A percentile compares a stretch with the other conserved stretches of the same genome.
Evolutionary conservation across 1,140 invertebrate genomes (phyloP).

Genomic region (Hyles euphorbiae): DNA sequence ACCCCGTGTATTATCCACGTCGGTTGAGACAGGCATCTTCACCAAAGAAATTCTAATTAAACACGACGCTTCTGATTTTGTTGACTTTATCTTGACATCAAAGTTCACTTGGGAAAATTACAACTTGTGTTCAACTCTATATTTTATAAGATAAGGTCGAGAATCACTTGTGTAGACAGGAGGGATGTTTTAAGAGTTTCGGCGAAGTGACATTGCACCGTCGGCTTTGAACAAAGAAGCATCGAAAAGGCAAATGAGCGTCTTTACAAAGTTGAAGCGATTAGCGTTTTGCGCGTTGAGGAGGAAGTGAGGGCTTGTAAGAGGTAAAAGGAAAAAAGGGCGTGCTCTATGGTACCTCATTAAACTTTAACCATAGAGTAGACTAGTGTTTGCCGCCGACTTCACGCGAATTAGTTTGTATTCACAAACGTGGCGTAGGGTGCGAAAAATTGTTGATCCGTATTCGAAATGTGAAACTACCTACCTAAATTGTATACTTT

Average conservation of each 20-base stretch:
- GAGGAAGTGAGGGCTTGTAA: slow-evolving; percentile 28
- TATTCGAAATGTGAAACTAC: no score
- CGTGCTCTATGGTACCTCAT: no score
- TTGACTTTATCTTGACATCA: slow-evolving; percentile 24
- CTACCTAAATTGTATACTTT: no score
- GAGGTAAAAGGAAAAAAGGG: not conserved
- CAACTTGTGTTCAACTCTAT: slow-evolving; percentile 9
- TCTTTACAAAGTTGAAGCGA: slow-evolving; percentile 57
- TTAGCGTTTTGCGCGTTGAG: slow-evolving; percentile 54
- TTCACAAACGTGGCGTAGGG: not conserved
- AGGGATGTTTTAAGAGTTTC: slow-evolving; percentile 47
- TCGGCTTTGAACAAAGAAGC: slow-evolving; percentile 50
- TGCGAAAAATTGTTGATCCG: no score
- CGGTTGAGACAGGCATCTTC: slow-evolving; percentile 45
- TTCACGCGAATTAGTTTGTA: not conserved
- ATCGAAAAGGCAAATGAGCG: slow-evolving; percentile 61
- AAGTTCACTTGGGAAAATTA: not conserved
- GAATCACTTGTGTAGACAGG: slow-evolving; percentile 26
- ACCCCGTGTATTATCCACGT: slow-evolving; percentile 35
- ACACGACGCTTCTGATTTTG: slow-evolving; percentile 40
- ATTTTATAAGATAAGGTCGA: slow-evolving; percentile 15
- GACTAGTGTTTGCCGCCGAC: no score
- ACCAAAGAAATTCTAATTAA: slow-evolving; percentile 49
- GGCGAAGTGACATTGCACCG: slow-evolving; percentile 55
- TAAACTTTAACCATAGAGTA: no score